A percentile compares a stretch with the other conserved stretches of the same genome.
phyloP scores from a whole-genome alignment of 1,140 invertebrate species.

The Leptinotarsa defecta region DNA sequence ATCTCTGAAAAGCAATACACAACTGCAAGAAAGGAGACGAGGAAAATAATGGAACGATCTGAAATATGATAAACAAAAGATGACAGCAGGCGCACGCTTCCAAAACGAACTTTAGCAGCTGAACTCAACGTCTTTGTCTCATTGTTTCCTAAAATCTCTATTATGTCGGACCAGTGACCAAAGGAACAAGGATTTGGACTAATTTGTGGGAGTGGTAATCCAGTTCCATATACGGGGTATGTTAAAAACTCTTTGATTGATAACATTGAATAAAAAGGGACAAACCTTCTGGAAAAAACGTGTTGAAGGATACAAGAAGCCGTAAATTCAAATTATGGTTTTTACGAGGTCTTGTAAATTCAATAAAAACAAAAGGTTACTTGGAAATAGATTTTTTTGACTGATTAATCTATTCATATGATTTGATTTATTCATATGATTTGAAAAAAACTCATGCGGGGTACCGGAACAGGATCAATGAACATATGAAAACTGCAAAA shows the following conservation, averaged over 20 bases:
- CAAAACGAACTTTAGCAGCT: not conserved
- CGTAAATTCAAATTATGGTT: too few relatives aligned
- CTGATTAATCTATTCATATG: too few relatives aligned
- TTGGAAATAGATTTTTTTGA: too few relatives aligned
- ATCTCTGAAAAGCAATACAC: not conserved
- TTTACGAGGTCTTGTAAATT: too few relatives aligned
- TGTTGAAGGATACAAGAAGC: too few relatives aligned
- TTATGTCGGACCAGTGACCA: not conserved
- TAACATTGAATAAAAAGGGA: too few relatives aligned
- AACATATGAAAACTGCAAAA: too few relatives aligned
- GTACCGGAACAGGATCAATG: too few relatives aligned
- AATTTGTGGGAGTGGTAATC: slow-evolving; percentile 1
- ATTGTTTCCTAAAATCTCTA: slow-evolving; percentile 3
- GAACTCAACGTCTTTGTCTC: slow-evolving; percentile 5
- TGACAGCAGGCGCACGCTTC: slow-evolving; percentile 1
- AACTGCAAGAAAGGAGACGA: not conserved
- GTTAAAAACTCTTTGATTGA: not conserved
- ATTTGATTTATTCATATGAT: too few relatives aligned
- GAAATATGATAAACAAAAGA: slow-evolving; percentile 1
- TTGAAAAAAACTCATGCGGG: too few relatives aligned
- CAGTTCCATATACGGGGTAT: not conserved
- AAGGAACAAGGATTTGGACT: not conserved
- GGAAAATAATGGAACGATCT: not conserved
- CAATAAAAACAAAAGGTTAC: too few relatives aligned
- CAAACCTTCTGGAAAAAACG: too few relatives aligned